Percentiles rank a stretch among this genome's conserved stretches.
These are phyloP conservation scores for Dryobotodes eremita DNA, from an alignment of 2,888 invertebrate genomes.

Conservation along the genomic window DNA sequence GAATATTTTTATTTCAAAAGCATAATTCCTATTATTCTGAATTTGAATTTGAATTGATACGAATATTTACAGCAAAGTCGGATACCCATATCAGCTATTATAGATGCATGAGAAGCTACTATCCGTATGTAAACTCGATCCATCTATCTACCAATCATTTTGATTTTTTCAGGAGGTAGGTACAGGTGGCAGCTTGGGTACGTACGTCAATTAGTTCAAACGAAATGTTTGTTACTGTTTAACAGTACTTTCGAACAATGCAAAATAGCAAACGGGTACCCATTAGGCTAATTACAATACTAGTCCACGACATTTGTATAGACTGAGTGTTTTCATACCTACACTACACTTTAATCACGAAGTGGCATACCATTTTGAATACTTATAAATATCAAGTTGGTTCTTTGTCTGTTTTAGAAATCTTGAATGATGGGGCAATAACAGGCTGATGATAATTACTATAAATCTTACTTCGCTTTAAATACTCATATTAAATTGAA, in stretches of 20 bases:
- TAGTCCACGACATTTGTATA: neutral
- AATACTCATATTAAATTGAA: neutral
- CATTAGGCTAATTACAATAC: neutral
- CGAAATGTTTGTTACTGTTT: neutral
- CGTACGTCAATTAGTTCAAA: slow-evolving; percentile 1
- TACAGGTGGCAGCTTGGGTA: neutral
- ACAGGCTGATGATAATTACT: neutral
- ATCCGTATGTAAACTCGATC: slow-evolving; percentile 14
- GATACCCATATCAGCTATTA: neutral
- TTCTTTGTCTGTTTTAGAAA: neutral
- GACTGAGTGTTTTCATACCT: neutral
- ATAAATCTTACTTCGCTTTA: neutral
- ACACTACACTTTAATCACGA: neutral
- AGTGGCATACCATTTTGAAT: neutral
- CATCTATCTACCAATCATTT: slow-evolving; percentile 4
- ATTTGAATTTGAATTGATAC: neutral
- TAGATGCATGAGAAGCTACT: neutral
- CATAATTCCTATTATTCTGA: neutral
- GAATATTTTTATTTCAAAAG: neutral
- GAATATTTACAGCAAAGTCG: neutral
- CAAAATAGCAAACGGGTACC: neutral
- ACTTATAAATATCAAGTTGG: neutral
- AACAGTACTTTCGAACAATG: neutral
- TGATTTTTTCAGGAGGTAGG: slow-evolving; percentile 14
- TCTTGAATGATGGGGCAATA: too few species aligned